Evolutionary conservation across 1,140 invertebrate species (phyloP), one percentile per base, ranked within the genome.

Genomic region (Drosophila prosaltans): DNA sequence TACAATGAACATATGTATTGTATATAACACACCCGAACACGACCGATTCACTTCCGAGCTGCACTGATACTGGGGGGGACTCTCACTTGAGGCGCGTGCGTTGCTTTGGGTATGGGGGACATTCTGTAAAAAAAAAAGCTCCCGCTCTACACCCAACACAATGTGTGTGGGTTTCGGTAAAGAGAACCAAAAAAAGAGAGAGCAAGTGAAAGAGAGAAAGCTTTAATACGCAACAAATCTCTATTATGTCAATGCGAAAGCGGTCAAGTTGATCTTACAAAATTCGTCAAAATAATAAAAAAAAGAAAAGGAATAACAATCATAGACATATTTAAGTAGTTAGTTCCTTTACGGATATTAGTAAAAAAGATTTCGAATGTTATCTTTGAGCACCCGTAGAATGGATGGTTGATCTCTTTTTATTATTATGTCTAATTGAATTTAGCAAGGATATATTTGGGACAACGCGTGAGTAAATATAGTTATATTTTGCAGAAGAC

Each of bases 21-120:
- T 16, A 16, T 16, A 16, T 16, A 16, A 16, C 16, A 36, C 61
- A 30, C 73, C 72, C 51, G 43, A 55, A 74, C 28, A 24, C 59
- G 30, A 36, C 72, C 72, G 67, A 60, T 72, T 59, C 67, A 63
- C 61, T 63, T 32, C 60, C 60, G 40, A 77, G 77, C 67, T 77
- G 66, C 74, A 43, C 67, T 78, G 57, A 78, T 61, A 55, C 58
- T 51, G 45, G 54, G 63, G 48, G 60, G 65, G 74, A 45, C 57
- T 59, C 57, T 39, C 57, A 40, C 57, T 24, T n/a, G 21, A 26
- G 45, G 45, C 45, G 45, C 45, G 45, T 51, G 45, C 45, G 45
- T 59, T 24, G 54, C 54, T 32, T 32, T 57, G 57, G 28, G 57
- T 40, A 39, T 58, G 57, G 57, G 48, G 45, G 45, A 11, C 39